Percentiles rank a stretch among this genome's conserved stretches.
Conservation (phyloP, 2,888 invertebrate species). For the Melieria omissa region DNA sequence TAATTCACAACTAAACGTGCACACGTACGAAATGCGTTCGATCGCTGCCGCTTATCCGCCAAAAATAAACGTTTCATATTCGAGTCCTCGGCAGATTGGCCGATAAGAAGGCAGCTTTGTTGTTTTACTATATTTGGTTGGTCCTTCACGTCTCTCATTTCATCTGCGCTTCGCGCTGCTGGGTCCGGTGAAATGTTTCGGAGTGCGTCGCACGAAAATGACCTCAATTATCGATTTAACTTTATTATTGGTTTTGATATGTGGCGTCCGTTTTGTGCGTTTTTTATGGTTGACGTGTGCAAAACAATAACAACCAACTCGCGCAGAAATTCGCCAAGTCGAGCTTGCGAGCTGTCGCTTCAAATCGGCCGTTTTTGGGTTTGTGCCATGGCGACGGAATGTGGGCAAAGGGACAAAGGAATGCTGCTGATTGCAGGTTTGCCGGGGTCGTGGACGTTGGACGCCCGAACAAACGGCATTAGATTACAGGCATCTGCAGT, state of each 20-base stretch:
- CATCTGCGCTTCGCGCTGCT: not conserved
- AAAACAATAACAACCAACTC: too few species aligned
- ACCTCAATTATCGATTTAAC: slow-evolving; percentile 68
- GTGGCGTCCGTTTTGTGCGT: slow-evolving; percentile 22
- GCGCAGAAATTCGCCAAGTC: too few species aligned
- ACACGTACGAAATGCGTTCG: slow-evolving; percentile 53
- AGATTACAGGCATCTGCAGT: slow-evolving; percentile 49
- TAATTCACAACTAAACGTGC: slow-evolving; percentile 63
- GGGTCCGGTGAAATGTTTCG: not conserved
- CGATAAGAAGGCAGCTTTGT: too few species aligned
- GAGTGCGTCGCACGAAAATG: slow-evolving; percentile 46
- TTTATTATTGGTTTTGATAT: slow-evolving; percentile 67
- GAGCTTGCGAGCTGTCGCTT: too few species aligned
- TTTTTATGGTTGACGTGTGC: too few species aligned
- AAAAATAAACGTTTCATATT: slow-evolving; percentile 1
- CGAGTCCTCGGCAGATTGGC: not conserved
- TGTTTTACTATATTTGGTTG: too few species aligned
- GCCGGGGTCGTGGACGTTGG: slow-evolving; percentile 14
- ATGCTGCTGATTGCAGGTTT: slow-evolving; percentile 57
- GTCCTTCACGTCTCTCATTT: not conserved
- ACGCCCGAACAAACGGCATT: slow-evolving; percentile 51
- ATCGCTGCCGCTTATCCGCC: not conserved
- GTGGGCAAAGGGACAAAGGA: slow-evolving; percentile 45
- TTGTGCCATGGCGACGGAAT: too few species aligned
- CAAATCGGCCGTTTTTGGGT: too few species aligned